These are phyloP conservation scores for Platygyra sinensis DNA, from an alignment of 64 coral and sea anemone species.

Conservation along the genomic window DNA sequence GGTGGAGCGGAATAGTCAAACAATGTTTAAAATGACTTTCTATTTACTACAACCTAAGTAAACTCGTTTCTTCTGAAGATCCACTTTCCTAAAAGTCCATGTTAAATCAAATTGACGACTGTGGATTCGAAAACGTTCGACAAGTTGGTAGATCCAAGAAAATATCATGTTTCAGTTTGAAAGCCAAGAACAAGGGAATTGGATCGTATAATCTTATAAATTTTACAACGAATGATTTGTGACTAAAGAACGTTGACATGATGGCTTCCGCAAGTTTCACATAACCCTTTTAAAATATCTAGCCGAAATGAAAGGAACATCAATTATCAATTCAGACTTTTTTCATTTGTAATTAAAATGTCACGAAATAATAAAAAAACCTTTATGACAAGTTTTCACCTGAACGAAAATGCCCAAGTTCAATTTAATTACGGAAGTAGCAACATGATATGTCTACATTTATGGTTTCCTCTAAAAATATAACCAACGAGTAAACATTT, in stretches of 20 bases:
- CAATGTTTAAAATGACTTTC: neutral
- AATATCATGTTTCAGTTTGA: neutral
- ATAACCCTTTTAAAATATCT: neutral
- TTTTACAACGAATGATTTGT: neutral
- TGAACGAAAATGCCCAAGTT: neutral
- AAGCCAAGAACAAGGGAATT: neutral
- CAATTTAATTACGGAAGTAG: neutral
- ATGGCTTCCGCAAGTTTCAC: neutral
- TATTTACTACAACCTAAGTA: neutral
- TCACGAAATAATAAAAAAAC: neutral
- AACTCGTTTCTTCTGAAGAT: neutral
- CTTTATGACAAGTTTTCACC: neutral
- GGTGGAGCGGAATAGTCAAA: neutral
- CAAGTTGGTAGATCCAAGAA: neutral
- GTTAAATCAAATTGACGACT: neutral
- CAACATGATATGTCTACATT: slow-evolving; percentile 17
- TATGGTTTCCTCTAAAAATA: neutral
- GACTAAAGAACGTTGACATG: neutral
- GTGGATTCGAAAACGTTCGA: neutral
- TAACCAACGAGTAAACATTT: neutral
- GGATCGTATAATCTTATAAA: neutral
- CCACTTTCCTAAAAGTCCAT: neutral
- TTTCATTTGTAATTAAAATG: slow-evolving; percentile 18
- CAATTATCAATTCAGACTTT: neutral
- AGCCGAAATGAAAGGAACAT: neutral